phyloP scores from a whole-genome alignment of 2,888 invertebrate genomes.

The Leucophenga maculata region DNA sequence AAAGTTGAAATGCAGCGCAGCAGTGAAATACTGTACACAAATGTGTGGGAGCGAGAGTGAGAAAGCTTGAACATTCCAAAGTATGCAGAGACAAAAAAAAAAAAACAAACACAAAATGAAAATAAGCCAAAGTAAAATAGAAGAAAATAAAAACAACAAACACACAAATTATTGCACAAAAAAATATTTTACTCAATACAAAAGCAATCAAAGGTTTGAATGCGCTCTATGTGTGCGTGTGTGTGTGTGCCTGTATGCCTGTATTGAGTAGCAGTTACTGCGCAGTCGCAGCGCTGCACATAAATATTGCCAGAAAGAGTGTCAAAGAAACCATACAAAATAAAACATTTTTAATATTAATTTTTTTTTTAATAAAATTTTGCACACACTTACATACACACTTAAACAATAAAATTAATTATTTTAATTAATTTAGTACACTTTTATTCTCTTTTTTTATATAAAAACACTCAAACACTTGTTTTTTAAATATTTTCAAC shows the following conservation, averaged over 20 bases:
- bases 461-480: neutral
- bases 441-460: neutral
- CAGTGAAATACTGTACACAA: neutral
- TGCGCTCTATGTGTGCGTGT: neutral
- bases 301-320: too few species aligned
- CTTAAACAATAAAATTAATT: neutral
- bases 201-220: neutral
- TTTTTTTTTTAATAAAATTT: neutral
- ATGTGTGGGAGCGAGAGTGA: too few species aligned
- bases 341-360: conserved; percentile 10
- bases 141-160: conserved; percentile 16
- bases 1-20: conserved; percentile 17
- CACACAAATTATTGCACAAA: conserved; percentile 7
- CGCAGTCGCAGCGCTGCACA: conserved; percentile 1
- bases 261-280: neutral
- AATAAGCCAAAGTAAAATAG: neutral
- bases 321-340: conserved; percentile 5
- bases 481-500: conserved; percentile 41
- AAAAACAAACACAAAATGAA: conserved; percentile 4
- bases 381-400: conserved; percentile 2
- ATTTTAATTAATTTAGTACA: neutral
- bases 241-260: neutral
- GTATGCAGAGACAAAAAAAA: conserved; percentile 2
- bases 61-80: too few species aligned
- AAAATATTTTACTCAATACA: conserved; percentile 17